These are phyloP conservation scores for Microtus pennsylvanicus DNA, from an alignment of 2,113 vertebrate species.

Conservation along the genomic window DNA sequence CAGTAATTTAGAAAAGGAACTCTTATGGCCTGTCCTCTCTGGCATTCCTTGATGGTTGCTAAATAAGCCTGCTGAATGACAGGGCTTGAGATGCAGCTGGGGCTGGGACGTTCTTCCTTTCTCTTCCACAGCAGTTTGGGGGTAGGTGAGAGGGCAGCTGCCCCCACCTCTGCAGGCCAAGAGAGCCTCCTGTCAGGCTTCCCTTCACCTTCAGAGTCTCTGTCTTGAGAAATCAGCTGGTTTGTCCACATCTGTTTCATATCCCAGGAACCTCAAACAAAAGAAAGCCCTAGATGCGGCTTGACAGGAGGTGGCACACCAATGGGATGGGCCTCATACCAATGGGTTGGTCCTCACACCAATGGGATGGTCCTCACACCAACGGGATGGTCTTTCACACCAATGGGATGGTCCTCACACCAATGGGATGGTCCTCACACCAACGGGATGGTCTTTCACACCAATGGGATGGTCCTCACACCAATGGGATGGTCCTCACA, in stretches of 20 bases:
- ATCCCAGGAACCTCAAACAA: neutral
- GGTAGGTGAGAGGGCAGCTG: rapidly evolving
- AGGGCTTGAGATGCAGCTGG: neutral
- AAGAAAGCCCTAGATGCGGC: neutral
- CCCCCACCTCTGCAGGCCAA: neutral
- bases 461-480: no score
- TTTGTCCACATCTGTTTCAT: neutral
- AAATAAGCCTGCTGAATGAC: neutral
- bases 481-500: no score
- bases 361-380: no score
- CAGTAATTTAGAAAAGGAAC: neutral
- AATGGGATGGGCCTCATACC: no score
- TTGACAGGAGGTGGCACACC: neutral
- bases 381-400: no score
- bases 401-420: neutral
- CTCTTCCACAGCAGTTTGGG: neutral
- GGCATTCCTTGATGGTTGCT: rapidly evolving
- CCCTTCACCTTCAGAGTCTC: neutral
- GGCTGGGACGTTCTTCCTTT: rapidly evolving
- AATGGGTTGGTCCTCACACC: no score
- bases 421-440: no score
- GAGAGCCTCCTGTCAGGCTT: no score
- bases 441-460: neutral
- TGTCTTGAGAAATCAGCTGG: neutral
- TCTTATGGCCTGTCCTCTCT: neutral